Conservation (phyloP, 1,140 invertebrate genomes). For the Melitaea cinxia region DNA sequence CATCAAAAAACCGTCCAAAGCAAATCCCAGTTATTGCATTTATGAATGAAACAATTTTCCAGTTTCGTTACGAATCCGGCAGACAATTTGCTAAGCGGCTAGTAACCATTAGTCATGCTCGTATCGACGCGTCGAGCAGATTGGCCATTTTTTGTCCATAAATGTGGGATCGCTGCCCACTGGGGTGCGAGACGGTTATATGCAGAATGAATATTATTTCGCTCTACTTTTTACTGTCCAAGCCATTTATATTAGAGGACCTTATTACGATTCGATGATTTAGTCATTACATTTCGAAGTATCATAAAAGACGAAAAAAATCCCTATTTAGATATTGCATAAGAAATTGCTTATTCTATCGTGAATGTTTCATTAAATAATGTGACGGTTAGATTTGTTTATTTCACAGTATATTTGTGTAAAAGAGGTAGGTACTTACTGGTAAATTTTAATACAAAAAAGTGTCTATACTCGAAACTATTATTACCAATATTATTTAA, state of each 20-base stretch:
- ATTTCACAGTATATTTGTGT: slow-evolving; percentile 15
- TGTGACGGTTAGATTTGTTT: slow-evolving; percentile 30
- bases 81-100: slow-evolving; percentile 71
- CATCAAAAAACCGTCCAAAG: slow-evolving; percentile 57
- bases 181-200: slow-evolving; percentile 41
- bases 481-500: neutral
- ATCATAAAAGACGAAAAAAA: slow-evolving; percentile 34
- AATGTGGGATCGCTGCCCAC: slow-evolving; percentile 50
- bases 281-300: slow-evolving; percentile 32
- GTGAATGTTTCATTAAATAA: slow-evolving; percentile 35
- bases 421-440: neutral
- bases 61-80: slow-evolving; percentile 67
- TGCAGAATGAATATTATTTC: slow-evolving; percentile 5
- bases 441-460: neutral
- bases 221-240: slow-evolving; percentile 2
- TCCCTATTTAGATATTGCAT: slow-evolving; percentile 25
- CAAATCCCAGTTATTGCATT: slow-evolving; percentile 69
- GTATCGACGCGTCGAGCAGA: slow-evolving; percentile 67
- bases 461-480: neutral
- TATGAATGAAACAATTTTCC: slow-evolving; percentile 80
- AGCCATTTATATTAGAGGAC: neutral
- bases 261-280: slow-evolving; percentile 32
- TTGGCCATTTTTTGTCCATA: slow-evolving; percentile 74
- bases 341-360: slow-evolving; percentile 21
- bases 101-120: slow-evolving; percentile 69